Evolutionary conservation across 2,888 invertebrate species (phyloP), one percentile per base, ranked within the genome.

Genomic region (Palloptera scutellata): DNA sequence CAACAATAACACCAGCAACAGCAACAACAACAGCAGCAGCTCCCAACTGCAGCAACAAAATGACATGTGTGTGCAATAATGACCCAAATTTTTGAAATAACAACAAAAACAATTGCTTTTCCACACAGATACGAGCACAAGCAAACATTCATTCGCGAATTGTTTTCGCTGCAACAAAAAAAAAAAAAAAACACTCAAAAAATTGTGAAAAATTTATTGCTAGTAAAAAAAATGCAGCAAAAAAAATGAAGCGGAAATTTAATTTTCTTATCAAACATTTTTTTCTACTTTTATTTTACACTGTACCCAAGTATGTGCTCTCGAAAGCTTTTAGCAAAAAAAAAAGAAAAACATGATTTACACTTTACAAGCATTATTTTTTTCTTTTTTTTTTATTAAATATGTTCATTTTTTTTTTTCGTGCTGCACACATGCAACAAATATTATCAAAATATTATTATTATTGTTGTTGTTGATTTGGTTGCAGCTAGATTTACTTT

Each of bases 51-150:
- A 54, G 17, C 1, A 59, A 62, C 61, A 70, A 69, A 66, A 70
- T 67, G 70, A 70, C 72, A 70, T 69, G 67, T 70, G 68, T 66
- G 52, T 68, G 71, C 71, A 71, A 74, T 71, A 72, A 70, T 73
- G 74, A 74, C 74, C 74, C 72, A 73, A 71, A 72, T 74, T 71
- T 59, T 68, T 30, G 30, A 30, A 63, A 71, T 60, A 66, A 30
- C 57, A 57, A 40, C 57, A 57, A 57, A 30, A 30, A 30, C 41
- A 67, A 64, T 54, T 54, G n/a, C n/a, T n/a, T n/a, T n/a, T n/a
- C n/a, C n/a, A n/a, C n/a, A n/a, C n/a, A n/a, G n/a, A n/a, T n/a
- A n/a, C n/a, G n/a, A n/a, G n/a, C 12, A n/a, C 54, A 17, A 15
- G 17, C 54, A 10, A 15, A 54, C 13, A 54, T 54, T 53, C 53